Conservation (phyloP, 2,797 vertebrate genomes). For the Arrhamphus sclerolepis region DNA sequence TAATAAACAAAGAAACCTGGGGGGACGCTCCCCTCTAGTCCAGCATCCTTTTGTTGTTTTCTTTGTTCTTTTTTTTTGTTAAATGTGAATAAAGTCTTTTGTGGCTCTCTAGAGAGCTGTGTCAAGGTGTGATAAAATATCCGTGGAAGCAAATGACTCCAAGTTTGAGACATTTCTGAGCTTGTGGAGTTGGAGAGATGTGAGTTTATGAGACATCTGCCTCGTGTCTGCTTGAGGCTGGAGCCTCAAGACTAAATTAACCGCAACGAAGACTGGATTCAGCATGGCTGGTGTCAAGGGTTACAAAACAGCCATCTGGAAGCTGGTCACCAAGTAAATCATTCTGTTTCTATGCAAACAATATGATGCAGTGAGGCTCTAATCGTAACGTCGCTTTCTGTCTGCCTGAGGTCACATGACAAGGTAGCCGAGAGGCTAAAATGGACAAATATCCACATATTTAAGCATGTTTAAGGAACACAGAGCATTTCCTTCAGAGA, state of each 20-base stretch:
- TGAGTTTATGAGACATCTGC: conserved; percentile 10
- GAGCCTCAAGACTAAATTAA: conserved; percentile 17
- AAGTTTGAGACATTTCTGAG: conserved; percentile 8
- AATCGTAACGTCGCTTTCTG: too few relatives aligned
- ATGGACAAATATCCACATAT: too few relatives aligned
- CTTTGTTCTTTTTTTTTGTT: too few relatives aligned
- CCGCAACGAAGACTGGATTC: conserved; percentile 4
- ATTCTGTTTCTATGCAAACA: background rate
- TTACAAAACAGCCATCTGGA: background rate
- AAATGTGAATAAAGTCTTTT: conserved; percentile 8
- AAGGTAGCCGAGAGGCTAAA: too few relatives aligned
- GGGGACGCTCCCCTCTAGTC: background rate
- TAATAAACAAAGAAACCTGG: too few relatives aligned
- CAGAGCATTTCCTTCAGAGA: too few relatives aligned
- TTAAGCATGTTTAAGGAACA: too few relatives aligned
- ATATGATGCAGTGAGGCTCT: background rate
- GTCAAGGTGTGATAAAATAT: conserved; percentile 17
- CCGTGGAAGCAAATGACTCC: conserved; percentile 26
- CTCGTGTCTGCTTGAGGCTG: conserved; percentile 10
- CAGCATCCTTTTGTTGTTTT: conserved; percentile 5
- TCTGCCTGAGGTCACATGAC: too few relatives aligned
- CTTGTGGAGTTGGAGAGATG: conserved; percentile 5
- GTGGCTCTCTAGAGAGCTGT: conserved; percentile 5
- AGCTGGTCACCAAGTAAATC: background rate
- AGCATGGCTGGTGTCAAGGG: background rate